Evolutionary conservation across 2,888 invertebrate species (phyloP).

Genomic region (Agonopterix subpropinquella): DNA sequence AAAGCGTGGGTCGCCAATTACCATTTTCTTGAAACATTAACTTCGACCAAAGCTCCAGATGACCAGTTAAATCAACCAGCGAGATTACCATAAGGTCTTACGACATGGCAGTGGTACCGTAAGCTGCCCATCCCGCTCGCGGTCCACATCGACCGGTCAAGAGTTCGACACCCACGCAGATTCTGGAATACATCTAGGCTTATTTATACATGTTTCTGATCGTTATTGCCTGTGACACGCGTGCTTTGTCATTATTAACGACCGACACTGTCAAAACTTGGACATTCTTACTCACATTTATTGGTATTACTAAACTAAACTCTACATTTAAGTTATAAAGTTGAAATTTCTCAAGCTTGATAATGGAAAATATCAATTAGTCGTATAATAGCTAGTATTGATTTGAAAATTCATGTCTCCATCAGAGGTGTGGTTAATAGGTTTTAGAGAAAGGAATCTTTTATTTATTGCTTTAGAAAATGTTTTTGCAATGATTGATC

Average conservation of each 20-base stretch:
- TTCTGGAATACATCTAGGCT: slow-evolving; percentile 1
- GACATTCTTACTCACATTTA: slow-evolving; percentile 1
- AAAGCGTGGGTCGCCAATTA: no score
- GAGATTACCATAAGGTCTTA: no score
- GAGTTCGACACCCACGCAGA: slow-evolving; percentile 27
- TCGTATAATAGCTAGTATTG: background rate
- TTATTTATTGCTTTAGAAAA: slow-evolving; percentile 8
- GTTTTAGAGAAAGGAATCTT: slow-evolving; percentile 7
- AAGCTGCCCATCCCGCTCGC: background rate
- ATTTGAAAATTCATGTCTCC: slow-evolving; percentile 3
- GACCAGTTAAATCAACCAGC: no score
- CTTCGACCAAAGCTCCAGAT: no score
- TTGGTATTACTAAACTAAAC: background rate
- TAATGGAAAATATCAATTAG: background rate
- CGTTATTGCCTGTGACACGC: slow-evolving; percentile 15
- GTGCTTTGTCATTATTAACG: slow-evolving; percentile 21
- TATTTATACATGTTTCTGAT: slow-evolving; percentile 16
- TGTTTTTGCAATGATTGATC: background rate
- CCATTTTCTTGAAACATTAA: no score
- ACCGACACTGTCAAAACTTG: slow-evolving; percentile 3
- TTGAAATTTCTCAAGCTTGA: background rate
- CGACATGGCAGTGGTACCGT: background rate
- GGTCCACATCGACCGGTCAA: slow-evolving; percentile 29
- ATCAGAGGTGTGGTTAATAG: slow-evolving; percentile 2
- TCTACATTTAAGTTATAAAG: background rate